Percentiles rank a stretch among this genome's conserved stretches.
These are phyloP conservation scores for Caenorhabditis sp. DNA, from an alignment of 2,888 invertebrate species.

Conservation along the genomic window DNA sequence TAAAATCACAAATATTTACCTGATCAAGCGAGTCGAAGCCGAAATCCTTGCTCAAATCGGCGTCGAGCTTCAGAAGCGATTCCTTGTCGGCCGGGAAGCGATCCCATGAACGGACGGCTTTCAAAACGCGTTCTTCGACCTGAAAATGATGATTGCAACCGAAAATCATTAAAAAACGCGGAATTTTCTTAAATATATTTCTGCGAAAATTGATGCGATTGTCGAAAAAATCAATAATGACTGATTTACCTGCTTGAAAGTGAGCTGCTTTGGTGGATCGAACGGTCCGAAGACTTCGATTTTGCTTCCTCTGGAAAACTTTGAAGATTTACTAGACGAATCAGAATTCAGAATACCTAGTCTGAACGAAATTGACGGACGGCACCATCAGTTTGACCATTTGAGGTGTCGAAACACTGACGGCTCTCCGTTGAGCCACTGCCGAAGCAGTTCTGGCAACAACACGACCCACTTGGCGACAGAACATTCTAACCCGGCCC, in stretches of 20 bases:
- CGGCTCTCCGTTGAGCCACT: conserved; percentile 22
- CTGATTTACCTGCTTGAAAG: conserved; percentile 76
- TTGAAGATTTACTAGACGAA: too few species aligned
- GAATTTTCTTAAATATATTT: background rate
- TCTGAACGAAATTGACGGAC: conserved; percentile 49
- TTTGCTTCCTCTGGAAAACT: conserved; percentile 64
- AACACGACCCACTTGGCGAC: conserved; percentile 43
- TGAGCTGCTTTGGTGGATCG: conserved; percentile 80
- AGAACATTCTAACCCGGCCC: conserved; percentile 60
- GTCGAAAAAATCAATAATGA: background rate
- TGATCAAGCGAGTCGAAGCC: conserved; percentile 77
- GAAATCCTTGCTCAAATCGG: conserved; percentile 70
- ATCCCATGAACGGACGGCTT: conserved; percentile 81
- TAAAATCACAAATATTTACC: conserved; percentile 61
- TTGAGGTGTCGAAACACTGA: conserved; percentile 14
- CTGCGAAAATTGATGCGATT: conserved; percentile 1
- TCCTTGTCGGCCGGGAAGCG: conserved; percentile 80
- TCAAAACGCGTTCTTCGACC: conserved; percentile 81
- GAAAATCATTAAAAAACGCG: background rate
- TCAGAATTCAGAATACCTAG: conserved; percentile 42
- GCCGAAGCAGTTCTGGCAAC: conserved; percentile 35
- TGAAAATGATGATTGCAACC: conserved; percentile 18
- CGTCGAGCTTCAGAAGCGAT: conserved; percentile 67
- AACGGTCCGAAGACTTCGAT: conserved; percentile 76
- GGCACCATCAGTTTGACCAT: conserved; percentile 44